These are phyloP conservation scores for Gopherus evgoodei DNA, from an alignment of 2,113 vertebrate species.

Conservation along the genomic window DNA sequence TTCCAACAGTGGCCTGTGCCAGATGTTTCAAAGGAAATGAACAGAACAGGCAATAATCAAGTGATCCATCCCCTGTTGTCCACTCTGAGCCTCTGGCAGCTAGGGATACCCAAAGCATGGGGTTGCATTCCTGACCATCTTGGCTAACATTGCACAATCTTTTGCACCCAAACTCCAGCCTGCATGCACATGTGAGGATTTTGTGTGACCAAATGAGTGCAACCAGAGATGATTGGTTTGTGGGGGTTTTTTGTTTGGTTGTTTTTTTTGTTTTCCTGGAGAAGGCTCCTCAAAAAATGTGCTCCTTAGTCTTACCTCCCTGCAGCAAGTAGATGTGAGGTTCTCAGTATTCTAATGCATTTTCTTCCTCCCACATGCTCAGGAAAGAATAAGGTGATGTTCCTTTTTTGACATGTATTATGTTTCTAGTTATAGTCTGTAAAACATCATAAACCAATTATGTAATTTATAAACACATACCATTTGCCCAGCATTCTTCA, in stretches of 20 bases:
- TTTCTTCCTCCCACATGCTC: neutral
- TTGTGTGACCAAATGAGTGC: neutral
- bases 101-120: too few relatives aligned
- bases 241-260: too few relatives aligned
- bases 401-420: neutral
- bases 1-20: too few relatives aligned
- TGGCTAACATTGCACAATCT: too few relatives aligned
- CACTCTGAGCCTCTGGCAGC: too few relatives aligned
- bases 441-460: too few relatives aligned
- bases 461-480: neutral
- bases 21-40: too few relatives aligned
- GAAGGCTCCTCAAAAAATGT: neutral
- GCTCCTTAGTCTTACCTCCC: too few relatives aligned
- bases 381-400: neutral
- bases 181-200: neutral
- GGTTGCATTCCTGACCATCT: too few relatives aligned
- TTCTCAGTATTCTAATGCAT: neutral
- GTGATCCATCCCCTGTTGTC: too few relatives aligned
- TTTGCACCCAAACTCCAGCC: neutral
- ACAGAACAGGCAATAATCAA: too few relatives aligned
- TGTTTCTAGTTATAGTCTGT: too few relatives aligned
- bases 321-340: neutral
- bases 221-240: neutral
- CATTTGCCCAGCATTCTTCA: neutral
- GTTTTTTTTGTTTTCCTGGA: neutral